Conservation (phyloP, 2,888 invertebrate species). For the Dorcus parallelipipedus region DNA sequence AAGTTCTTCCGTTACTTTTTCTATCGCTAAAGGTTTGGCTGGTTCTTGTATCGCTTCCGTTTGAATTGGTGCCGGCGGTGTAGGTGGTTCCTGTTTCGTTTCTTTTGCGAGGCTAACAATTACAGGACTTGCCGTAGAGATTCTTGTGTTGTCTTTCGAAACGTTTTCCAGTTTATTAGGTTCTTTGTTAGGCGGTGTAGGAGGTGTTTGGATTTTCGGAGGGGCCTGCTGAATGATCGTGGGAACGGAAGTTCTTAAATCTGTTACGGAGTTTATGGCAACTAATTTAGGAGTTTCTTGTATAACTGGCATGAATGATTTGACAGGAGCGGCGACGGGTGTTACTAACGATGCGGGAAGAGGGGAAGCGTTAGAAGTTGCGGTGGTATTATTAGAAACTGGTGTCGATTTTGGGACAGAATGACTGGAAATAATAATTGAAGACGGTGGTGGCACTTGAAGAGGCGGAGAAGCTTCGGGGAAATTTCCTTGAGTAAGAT, state of each 20-base stretch:
- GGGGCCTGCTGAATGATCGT: constrained; percentile 17
- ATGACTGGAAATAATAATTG: constrained; percentile 20
- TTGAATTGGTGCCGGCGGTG: constrained; percentile 1
- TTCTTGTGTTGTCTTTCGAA: constrained; percentile 3
- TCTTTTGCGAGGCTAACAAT: constrained; percentile 36
- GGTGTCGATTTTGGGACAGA: constrained; percentile 8
- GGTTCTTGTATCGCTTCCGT: constrained; percentile 6
- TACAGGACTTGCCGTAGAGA: constrained; percentile 50
- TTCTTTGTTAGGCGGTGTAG: constrained; percentile 1
- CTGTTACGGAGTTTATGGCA: constrained; percentile 10
- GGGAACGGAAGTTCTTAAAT: constrained; percentile 15
- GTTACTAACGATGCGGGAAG: constrained; percentile 8
- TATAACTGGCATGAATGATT: constrained; percentile 38
- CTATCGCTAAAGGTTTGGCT: constrained; percentile 32
- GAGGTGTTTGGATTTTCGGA: neutral
- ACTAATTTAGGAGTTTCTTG: constrained; percentile 36
- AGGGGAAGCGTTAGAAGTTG: neutral
- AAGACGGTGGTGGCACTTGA: constrained; percentile 15
- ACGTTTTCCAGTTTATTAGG: constrained; percentile 2
- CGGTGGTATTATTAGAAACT: constrained; percentile 6
- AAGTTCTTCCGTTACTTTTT: constrained; percentile 41
- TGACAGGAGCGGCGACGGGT: constrained; percentile 20
- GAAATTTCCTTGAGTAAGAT: constrained; percentile 2
- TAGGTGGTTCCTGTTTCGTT: neutral
- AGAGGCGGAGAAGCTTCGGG: constrained; percentile 11